Conservation (phyloP, 2,888 invertebrate genomes). For the Ormyrus nitidulus region DNA sequence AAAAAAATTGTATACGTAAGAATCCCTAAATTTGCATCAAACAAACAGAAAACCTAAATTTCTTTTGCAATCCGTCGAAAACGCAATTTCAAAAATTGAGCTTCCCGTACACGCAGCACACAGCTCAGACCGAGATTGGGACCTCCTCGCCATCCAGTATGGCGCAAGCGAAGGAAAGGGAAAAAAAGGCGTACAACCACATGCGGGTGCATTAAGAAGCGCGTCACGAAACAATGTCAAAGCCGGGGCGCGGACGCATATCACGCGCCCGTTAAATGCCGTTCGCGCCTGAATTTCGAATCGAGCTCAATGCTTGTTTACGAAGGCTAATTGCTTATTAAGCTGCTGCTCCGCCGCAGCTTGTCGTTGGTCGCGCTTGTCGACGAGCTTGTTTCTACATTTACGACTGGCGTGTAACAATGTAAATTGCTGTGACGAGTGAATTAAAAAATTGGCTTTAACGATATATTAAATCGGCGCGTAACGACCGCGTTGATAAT, state of each 20-base stretch:
- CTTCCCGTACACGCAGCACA: too few relatives aligned
- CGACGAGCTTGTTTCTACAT: not conserved
- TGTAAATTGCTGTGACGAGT: not conserved
- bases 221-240: constrained; percentile 47
- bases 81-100: too few relatives aligned
- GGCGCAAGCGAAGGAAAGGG: too few relatives aligned
- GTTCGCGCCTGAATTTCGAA: constrained; percentile 28
- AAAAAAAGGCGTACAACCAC: too few relatives aligned
- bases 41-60: too few relatives aligned
- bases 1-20: too few relatives aligned
- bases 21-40: too few relatives aligned
- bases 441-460: not conserved
- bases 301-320: constrained; percentile 31
- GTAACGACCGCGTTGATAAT: too few relatives aligned
- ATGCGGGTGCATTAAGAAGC: constrained; percentile 33
- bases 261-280: not conserved
- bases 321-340: constrained; percentile 42
- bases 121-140: too few relatives aligned
- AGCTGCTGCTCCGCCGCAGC: not conserved
- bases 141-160: too few relatives aligned
- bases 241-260: constrained; percentile 22
- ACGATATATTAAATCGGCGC: too few relatives aligned
- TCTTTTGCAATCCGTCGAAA: too few relatives aligned
- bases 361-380: not conserved
- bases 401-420: not conserved